phyloP scores from a whole-genome alignment of 2,888 invertebrate species.

The Euclidia mi region DNA sequence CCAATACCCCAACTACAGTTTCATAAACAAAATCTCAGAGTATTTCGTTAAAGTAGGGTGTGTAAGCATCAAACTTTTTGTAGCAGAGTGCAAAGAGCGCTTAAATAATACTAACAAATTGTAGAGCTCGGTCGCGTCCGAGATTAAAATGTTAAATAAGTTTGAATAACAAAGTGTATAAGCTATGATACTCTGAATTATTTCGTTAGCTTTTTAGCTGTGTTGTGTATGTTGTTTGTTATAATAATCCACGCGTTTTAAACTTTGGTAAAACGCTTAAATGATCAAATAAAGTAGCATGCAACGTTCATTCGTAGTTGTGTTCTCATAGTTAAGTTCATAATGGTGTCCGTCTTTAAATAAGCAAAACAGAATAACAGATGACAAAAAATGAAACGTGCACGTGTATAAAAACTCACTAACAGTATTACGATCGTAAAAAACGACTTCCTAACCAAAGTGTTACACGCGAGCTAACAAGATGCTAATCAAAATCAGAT shows the following conservation, averaged over 20 bases:
- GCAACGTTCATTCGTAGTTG: not conserved
- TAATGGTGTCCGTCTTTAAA: constrained; percentile 13
- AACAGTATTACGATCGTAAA: constrained; percentile 16
- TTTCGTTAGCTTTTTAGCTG: constrained; percentile 5
- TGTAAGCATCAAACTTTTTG: constrained; percentile 21
- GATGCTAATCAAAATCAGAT: constrained; percentile 29
- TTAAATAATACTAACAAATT: constrained; percentile 23
- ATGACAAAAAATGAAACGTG: constrained; percentile 16
- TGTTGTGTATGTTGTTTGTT: not conserved
- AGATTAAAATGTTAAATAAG: constrained; percentile 26
- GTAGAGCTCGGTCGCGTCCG: constrained; percentile 12
- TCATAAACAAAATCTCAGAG: constrained; percentile 47
- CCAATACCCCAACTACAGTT: constrained; percentile 59
- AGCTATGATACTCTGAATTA: constrained; percentile 15
- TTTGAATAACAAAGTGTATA: constrained; percentile 12
- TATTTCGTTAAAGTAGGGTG: constrained; percentile 22
- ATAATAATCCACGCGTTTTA: not conserved
- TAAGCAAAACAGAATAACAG: constrained; percentile 13
- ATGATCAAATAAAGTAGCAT: not conserved
- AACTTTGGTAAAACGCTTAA: not conserved
- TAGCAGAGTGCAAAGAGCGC: constrained; percentile 17
- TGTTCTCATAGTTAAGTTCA: constrained; percentile 6
- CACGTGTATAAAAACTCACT: constrained; percentile 7
- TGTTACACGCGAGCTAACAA: constrained; percentile 9
- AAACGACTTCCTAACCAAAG: constrained; percentile 13